Conservation (phyloP, 2,888 invertebrate genomes). For the Eulithis testata region DNA sequence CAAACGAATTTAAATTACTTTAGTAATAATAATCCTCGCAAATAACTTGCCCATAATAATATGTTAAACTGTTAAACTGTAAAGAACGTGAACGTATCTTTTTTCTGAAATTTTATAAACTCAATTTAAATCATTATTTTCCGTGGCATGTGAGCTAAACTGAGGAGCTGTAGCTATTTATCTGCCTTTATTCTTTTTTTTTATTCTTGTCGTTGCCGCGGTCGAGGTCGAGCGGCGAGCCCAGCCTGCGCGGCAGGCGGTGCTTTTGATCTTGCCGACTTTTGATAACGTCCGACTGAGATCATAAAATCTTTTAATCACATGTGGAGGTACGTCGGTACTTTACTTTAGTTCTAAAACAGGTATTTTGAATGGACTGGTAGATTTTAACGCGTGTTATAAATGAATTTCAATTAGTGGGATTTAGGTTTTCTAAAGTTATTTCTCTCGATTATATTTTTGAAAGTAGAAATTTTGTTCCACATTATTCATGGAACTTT, state of each 20-base stretch:
- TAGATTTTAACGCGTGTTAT: slow-evolving; percentile 34
- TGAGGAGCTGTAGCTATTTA: slow-evolving; percentile 48
- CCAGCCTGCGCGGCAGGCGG: slow-evolving; percentile 49
- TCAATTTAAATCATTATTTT: slow-evolving; percentile 9
- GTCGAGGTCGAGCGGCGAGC: slow-evolving; percentile 49
- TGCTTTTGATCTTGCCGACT: slow-evolving; percentile 55
- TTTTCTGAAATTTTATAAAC: neutral
- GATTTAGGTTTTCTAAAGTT: slow-evolving; percentile 20
- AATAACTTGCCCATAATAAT: too few species aligned
- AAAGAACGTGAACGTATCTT: too few species aligned
- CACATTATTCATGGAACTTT: too few species aligned
- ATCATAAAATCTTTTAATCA: slow-evolving; percentile 60
- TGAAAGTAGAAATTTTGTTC: neutral
- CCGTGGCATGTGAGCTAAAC: slow-evolving; percentile 31
- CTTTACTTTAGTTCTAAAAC: slow-evolving; percentile 49
- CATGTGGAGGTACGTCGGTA: slow-evolving; percentile 44
- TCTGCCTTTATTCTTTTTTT: slow-evolving; percentile 47
- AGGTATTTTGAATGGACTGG: slow-evolving; percentile 43
- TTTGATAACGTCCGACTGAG: slow-evolving; percentile 59
- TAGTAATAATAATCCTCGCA: too few species aligned
- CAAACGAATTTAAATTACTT: too few species aligned
- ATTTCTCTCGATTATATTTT: slow-evolving; percentile 6
- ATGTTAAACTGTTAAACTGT: too few species aligned
- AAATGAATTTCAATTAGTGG: slow-evolving; percentile 35
- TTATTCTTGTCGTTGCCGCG: slow-evolving; percentile 52